A percentile compares a stretch with the other conserved stretches of the same genome.
These are phyloP conservation scores for Etheostoma cragini DNA, from an alignment of 2,113 vertebrate species.

Conservation along the genomic window DNA sequence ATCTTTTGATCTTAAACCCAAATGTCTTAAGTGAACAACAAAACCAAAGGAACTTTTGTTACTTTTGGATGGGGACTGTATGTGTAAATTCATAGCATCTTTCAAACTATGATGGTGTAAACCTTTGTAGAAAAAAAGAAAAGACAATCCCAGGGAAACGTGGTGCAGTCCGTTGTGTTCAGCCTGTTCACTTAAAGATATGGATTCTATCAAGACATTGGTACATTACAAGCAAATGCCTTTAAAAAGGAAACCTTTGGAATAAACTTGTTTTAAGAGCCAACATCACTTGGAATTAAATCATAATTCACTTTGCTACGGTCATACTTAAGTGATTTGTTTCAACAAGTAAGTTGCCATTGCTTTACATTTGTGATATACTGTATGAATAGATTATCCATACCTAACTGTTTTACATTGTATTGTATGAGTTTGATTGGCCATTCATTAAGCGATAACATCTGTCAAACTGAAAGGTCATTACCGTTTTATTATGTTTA, in stretches of 20 bases:
- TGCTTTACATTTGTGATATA: background rate
- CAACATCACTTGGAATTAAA: background rate
- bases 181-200: background rate
- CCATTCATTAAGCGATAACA: background rate
- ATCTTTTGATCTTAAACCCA: no score
- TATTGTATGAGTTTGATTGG: background rate
- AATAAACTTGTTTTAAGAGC: background rate
- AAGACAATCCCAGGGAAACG: background rate
- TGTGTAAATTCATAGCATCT: background rate
- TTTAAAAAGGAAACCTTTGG: background rate
- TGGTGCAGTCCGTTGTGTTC: background rate
- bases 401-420: background rate
- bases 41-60: no score
- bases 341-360: background rate
- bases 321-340: background rate
- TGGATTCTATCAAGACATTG: background rate
- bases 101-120: background rate
- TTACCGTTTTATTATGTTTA: constrained; percentile 59
- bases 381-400: background rate
- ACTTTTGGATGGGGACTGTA: no score
- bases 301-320: background rate
- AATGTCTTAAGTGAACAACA: no score
- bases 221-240: no score
- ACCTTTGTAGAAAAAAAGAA: no score
- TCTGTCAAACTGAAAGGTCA: constrained; percentile 17